Evolutionary conservation across 2,113 vertebrate genomes (phyloP), one percentile per base, ranked within the genome.

Genomic region (Lynx canadensis): DNA sequence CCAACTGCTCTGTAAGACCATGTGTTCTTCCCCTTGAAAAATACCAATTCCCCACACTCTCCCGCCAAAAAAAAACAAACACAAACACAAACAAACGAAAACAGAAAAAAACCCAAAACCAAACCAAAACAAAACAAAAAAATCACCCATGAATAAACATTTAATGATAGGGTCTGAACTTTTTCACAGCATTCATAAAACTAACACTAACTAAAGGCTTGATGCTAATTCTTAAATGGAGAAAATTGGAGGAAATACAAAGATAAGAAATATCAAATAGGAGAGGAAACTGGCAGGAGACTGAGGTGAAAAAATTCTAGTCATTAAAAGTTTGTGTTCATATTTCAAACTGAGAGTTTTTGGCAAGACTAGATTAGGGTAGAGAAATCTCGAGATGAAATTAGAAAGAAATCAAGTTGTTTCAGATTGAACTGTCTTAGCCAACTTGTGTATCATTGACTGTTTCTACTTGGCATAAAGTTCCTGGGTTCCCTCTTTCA

Each of bases 361-460:
- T 33, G 71, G 65, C 25, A 93, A 86, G 76, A 84, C 48, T 1
- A 15, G 29, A 91, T 84, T 96, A 65, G 12, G 71, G n/a, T 73
- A 92, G 66, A 91, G 69, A 87, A 88, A 41, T 41, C 82, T 25
- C 41, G 41, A 74, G 76, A 89, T 74, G 80, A 95, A 97, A 36
- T 71, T 88, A 96, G 55, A 87, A 96, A 90, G 48, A 94, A 94
- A 76, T 81, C 6, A 60, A 80, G 25, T 41, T 89, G 66, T 84
- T 91, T 84, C 55, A 94, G 66, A 89, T 45, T 93, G 55, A 19
- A 82, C 10, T 14, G 23, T 92, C 36, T 89, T 80, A 80, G 66
- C 7, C 65, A 85, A 80, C 23, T 23, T 79, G 36, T 74, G 27
- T 7, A 83, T 55, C 71, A 73, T 23, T 65, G 45, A 57, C 50